Evolutionary conservation across 2,113 vertebrate genomes (phyloP).

Genomic region (Pseudorasbora parva): DNA sequence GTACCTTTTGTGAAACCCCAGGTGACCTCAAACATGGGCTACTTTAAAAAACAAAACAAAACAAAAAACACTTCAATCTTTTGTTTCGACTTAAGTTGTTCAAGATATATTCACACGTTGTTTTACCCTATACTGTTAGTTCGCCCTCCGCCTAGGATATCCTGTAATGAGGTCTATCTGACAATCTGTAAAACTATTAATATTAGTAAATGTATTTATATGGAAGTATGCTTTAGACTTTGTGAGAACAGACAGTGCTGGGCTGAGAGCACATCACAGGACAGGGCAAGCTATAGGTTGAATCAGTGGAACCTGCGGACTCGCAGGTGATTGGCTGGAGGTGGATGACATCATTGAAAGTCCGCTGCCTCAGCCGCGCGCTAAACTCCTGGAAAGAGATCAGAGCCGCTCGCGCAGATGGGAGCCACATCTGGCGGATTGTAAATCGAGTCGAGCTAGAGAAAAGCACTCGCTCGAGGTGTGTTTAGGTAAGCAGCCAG

Average conservation of each 20-base stretch:
- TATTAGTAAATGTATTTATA: not conserved
- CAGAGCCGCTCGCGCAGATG: conserved; percentile 42
- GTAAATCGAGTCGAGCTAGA: conserved; percentile 13
- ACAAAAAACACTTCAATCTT: not conserved
- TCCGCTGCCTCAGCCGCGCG: conserved; percentile 31
- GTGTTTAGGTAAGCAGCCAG: conserved; percentile 18
- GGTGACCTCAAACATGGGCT: not conserved
- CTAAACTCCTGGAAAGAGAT: conserved; percentile 50
- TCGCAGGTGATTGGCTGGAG: conserved; percentile 42
- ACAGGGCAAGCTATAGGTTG: not conserved
- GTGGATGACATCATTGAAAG: conserved; percentile 40
- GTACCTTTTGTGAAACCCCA: not conserved
- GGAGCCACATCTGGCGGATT: conserved; percentile 46
- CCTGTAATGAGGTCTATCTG: not conserved
- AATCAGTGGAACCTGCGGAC: conserved; percentile 20
- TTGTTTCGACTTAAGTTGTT: not conserved
- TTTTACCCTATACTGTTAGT: not conserved
- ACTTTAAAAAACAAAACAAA: not conserved
- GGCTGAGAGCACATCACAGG: not conserved
- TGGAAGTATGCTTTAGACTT: not conserved
- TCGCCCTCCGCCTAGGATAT: not conserved
- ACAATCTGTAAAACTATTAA: not conserved
- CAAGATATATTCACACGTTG: not conserved
- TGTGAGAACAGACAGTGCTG: not conserved
- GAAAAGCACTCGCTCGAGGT: conserved; percentile 5